Evolutionary conservation across 2,888 invertebrate species (phyloP), one percentile per base, ranked within the genome.

Genomic region (Tenthredo amoena): DNA sequence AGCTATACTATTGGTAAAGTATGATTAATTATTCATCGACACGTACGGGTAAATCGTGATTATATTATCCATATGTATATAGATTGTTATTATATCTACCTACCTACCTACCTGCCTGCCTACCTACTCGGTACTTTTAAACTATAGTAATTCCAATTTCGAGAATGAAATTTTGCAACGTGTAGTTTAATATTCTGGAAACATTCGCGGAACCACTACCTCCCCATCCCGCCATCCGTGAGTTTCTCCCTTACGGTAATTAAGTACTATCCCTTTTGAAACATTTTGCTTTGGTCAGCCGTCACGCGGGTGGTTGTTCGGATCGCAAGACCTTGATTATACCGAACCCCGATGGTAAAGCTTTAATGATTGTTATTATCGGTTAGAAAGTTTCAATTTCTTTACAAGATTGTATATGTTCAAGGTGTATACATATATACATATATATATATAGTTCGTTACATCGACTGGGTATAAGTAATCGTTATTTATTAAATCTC

Each of bases 251-350:
- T 71, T n/a, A 6, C 15, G 18, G 71, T 71, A 71, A 37, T 71
- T 37, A 26, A 62, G 26, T 26, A 71, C n/a, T 37, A 71, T 71
- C 34, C 71, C 71, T 18, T 18, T 18, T 71, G 37, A 71, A 71
- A 37, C 7, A 71, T 71, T 71, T 71, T 71, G 71, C 71, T 71
- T 71, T 71, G 37, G 71, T 71, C 71, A 71, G 71, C 71, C 34
- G 71, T 71, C 34, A 15, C 37, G 37, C 71, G 71, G 34, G 34
- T 31, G 34, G 34, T 31, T 15, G 26, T 62, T 62, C n/a, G 71
- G 37, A 71, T 71, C n/a, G 31, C 34, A 37, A 31, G 12, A 71
- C 71, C 71, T 37, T 71, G 37, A 18, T 26, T 9, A 9, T 68
- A 31, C 37, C 71, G 34, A 15, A 71, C 37, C 26, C 68, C 5